These are phyloP conservation scores for Anolis carolinensis DNA, from an alignment of 2,113 vertebrate genomes.

Conservation along the genomic window DNA sequence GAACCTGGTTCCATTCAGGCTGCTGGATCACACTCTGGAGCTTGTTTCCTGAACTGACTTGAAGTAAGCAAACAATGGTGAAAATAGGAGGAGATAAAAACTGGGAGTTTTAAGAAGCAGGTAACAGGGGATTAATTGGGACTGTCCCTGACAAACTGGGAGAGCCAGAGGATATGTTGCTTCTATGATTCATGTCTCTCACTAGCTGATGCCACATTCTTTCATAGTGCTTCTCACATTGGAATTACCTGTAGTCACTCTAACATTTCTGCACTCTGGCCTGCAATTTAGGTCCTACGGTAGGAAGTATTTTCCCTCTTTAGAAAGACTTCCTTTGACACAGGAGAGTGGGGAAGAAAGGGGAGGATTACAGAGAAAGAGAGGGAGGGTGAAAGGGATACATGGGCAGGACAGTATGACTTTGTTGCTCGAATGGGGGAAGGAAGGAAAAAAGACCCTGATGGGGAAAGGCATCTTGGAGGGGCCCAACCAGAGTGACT, in stretches of 20 bases:
- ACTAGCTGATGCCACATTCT: background rate
- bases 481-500: conserved; percentile 17
- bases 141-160: no score
- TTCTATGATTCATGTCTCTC: background rate
- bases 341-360: background rate
- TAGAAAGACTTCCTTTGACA: background rate
- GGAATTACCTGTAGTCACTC: background rate
- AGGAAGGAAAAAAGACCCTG: background rate
- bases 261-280: background rate
- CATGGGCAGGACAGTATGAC: background rate
- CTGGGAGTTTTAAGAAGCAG: no score
- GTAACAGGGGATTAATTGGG: no score
- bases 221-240: background rate
- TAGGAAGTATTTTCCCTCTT: conserved; percentile 3
- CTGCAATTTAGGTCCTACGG: background rate
- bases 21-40: no score
- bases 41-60: no score
- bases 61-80: no score
- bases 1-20: no score
- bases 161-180: background rate
- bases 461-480: conserved; percentile 21
- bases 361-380: background rate
- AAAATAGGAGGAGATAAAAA: no score
- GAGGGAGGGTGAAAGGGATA: background rate
- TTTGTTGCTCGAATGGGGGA: conserved; percentile 6